Evolutionary conservation across 2,888 invertebrate species (phyloP), one percentile per base, ranked within the genome.

Genomic region (Keiferia lycopersicella): DNA sequence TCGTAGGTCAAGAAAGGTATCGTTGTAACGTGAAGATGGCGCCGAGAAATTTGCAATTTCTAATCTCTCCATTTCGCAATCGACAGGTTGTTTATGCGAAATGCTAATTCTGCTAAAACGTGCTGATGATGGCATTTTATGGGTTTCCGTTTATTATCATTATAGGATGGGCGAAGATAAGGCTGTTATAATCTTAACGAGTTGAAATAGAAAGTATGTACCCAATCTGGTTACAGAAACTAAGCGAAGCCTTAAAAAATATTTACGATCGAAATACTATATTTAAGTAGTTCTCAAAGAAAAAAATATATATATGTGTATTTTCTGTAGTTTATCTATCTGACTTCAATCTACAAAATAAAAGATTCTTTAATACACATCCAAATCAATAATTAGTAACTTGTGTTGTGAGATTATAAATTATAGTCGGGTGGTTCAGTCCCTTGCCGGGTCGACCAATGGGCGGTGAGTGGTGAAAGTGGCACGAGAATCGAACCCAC

Each of bases 381-480:
- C 6, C 2, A 30, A 6, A 2, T 10, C 4, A 1, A 3, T 41
- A 41, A n/a, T 41, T n/a, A 45, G 16, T n/a, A 16, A 7, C 7
- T 6, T 16, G n/a, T 45, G 16, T 6, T 16, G n/a, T 45, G 16
- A 45, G n/a, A n/a, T 45, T 50, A 50, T 50, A 11, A 50, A 18
- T 48, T 18, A 48, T 18, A 20, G 12, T 12, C 50, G 20, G 16
- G 45, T n/a, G 50, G 50, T 20, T 20, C 50, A 50, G 12, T 22
- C 18, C 18, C 20, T 50, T 20, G 20, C 0, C n/a, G 18, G 8
- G 7, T 18, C 18, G 2, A 18, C 18, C n/a, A 16, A 11, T 51
- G 56, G 12, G 12, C 53, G 20, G 62, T 59, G 60, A 45, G 53
- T 51, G 68, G 79, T 74, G 80, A 81, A 81, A 81, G 81, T 75